Evolutionary conservation across 1,140 invertebrate species (phyloP).

Genomic region (Grapholita molesta): DNA sequence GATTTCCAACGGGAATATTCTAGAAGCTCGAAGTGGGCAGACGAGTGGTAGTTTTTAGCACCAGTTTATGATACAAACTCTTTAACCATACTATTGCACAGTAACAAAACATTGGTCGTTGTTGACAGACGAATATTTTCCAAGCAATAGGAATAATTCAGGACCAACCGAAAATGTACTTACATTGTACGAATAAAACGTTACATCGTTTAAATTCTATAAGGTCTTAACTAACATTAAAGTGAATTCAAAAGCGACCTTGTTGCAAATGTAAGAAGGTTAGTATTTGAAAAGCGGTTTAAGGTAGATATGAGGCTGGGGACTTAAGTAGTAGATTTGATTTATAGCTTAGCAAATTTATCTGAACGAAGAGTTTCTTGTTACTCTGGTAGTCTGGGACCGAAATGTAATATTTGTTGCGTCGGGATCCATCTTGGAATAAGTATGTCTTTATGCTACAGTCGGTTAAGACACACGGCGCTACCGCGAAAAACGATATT

Average conservation of each 20-base stretch:
- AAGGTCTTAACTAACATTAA: neutral
- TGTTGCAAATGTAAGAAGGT: neutral
- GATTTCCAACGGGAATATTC: neutral
- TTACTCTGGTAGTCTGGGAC: neutral
- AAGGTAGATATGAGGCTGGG: neutral
- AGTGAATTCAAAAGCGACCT: neutral
- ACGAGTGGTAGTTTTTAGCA: neutral
- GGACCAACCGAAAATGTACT: neutral
- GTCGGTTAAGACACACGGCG: no score
- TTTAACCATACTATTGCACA: neutral
- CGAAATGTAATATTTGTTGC: neutral
- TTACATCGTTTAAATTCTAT: neutral
- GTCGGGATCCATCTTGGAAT: neutral
- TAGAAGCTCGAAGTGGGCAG: neutral
- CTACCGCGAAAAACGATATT: no score
- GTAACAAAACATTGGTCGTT: neutral
- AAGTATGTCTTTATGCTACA: neutral
- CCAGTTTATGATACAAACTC: neutral
- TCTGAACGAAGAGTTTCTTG: neutral
- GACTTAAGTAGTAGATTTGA: neutral
- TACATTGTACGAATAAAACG: neutral
- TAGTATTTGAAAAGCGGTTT: neutral
- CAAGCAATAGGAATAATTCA: neutral
- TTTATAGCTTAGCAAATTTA: slow-evolving; percentile 3
- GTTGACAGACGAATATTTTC: neutral